These are phyloP conservation scores for Melanostoma scalare DNA, from an alignment of 2,888 invertebrate genomes.

Conservation along the genomic window DNA sequence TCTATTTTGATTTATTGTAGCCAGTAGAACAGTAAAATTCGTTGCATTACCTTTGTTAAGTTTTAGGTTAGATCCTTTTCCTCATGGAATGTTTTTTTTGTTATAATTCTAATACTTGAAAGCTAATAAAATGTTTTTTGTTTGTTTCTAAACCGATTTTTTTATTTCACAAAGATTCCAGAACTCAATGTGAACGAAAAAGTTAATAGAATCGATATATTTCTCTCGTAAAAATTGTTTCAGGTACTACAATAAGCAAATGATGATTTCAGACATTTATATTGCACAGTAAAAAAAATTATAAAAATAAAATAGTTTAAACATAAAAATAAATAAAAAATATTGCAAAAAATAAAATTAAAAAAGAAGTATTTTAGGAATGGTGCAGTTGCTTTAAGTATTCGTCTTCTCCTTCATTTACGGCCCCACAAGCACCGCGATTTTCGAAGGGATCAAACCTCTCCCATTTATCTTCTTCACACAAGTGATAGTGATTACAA, in stretches of 20 bases:
- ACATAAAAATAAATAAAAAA: conserved; percentile 15
- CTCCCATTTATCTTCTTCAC: too few species aligned
- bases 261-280: conserved; percentile 55
- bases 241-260: conserved; percentile 71
- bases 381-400: conserved; percentile 46
- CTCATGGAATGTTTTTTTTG: conserved; percentile 62
- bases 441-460: too few species aligned
- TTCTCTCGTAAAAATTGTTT: conserved; percentile 26
- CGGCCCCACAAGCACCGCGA: too few species aligned
- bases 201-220: conserved; percentile 24
- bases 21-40: conserved; percentile 62
- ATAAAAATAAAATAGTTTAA: conserved; percentile 37
- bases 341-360: conserved; percentile 44
- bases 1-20: conserved; percentile 53
- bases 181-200: conserved; percentile 1
- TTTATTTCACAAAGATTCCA: conserved; percentile 5
- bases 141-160: conserved; percentile 12
- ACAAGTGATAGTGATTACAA: too few species aligned
- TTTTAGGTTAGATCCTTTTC: conserved; percentile 17
- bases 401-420: not conserved
- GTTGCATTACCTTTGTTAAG: conserved; percentile 50
- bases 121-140: conserved; percentile 11
- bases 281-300: conserved; percentile 57
- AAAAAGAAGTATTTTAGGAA: conserved; percentile 41
- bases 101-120: conserved; percentile 63